Base-by-base conservation (phyloP, 2,888 invertebrate species). In the Tenthredo mesomela region DNA sequence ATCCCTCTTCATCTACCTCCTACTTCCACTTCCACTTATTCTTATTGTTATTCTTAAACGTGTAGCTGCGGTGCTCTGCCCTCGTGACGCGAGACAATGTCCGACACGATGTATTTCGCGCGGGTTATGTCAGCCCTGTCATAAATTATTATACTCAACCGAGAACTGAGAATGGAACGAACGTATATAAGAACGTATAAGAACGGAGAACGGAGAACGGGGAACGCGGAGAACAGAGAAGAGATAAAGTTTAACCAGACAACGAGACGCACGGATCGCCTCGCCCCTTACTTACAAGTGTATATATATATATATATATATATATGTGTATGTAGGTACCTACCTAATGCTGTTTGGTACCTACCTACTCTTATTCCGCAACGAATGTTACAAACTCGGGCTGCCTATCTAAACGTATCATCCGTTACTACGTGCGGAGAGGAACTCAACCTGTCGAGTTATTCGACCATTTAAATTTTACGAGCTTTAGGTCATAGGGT, bases 121-220 rank as follows among this genome's bases (percentile, higher is more conserved):
- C 82, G 82, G 82, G 82, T 85, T 85, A 83, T 83, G 85, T 85
- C 85, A 82, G 73, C 50, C 71, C 70, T 71, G 85, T 70, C 85
- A 82, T 85, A 85, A 83, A 85, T 85, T 85, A 85, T 85, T 70
- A 82, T 80, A 80, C 80, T 40, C 61, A 61, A 77, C 33, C 21
- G 37, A 29, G 21, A 18, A n/a, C 15, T 0, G 75, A 50, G 5
- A 25, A 50, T 12, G 7, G 43, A 25, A n/a, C n/a, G 29, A 15
- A 29, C 7, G 37, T 33, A 33, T 2, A 2, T 33, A 7, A 37
- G 37, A 37, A 7, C 37, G 37, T 21, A 12, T 21, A 12, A 50
- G 29, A 29, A 47, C 47, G 2, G 10, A 47, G 12, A 77, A 47
- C 47, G 3, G 25, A 12, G 33, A 29, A 50, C 9, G 9, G 73